Evolutionary conservation across 2,888 invertebrate genomes (phyloP), one percentile per base, ranked within the genome.

Genomic region (Crepidodera aurea): DNA sequence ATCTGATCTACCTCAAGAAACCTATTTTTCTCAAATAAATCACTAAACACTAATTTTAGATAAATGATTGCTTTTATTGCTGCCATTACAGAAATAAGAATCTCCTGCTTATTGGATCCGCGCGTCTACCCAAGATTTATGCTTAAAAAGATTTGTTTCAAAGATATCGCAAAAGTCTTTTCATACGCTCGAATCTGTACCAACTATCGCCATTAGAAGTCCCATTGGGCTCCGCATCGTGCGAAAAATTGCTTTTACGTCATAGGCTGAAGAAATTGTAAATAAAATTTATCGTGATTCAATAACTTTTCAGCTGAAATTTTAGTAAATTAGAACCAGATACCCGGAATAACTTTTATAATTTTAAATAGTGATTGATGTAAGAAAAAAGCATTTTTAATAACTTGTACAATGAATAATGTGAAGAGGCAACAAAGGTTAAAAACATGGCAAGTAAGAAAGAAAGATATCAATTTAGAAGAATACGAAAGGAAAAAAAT

Each of bases 21-120:
- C 37, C 39, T 22, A 51, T 53, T 44, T 59, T 59, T 59, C 51
- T 34, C 59, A 59, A 59, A 59, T 59, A 59, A 59, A 59, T 59
- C 59, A 59, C 59, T 37, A 32, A 53, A 53, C 51, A 32, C 40
- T 51, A 40, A 59, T 59, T 59, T 59, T 51, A 53, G 51, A 59
- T 53, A 59, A 59, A 34, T 53, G 51, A 42, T 42, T 53, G 59
- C 51, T 25, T 51, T 59, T 51, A 59, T 59, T 59, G 51, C 37
- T 34, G 32, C 59, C 46, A 59, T 59, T 59, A 53, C 6, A 53
- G 44, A 44, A 51, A 59, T 53, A 46, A 53, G 59, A 59, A 59
- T 59, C 51, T 59, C 37, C 10, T 53, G 51, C 51, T 59, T 53
- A 59, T 59, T 59, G 58, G 58, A 53, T 53, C 37, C 37, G n/a